Evolutionary conservation across 92 coral and sea anemone genomes (phyloP).

Genomic region (Phenganax stokvisi): DNA sequence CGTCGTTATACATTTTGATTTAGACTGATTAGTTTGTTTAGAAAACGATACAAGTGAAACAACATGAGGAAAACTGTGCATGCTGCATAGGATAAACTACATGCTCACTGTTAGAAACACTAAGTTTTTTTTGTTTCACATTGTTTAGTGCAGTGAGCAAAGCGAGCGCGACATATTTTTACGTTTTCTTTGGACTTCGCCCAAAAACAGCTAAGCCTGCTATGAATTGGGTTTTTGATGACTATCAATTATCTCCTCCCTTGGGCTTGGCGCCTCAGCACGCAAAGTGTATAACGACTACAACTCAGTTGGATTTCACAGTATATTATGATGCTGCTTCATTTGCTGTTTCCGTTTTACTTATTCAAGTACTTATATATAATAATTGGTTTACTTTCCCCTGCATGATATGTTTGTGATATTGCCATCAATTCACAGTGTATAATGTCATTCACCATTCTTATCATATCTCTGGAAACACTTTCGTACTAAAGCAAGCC

Average conservation of each 20-base stretch:
- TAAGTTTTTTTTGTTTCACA: background rate
- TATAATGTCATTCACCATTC: too few relatives aligned
- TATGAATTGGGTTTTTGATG: background rate
- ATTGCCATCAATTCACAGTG: too few relatives aligned
- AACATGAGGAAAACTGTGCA: constrained; percentile 11
- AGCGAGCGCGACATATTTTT: background rate
- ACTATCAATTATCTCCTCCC: background rate
- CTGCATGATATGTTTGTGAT: too few relatives aligned
- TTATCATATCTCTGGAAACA: too few relatives aligned
- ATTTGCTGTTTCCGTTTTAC: background rate
- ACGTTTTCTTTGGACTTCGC: background rate
- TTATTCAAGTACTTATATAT: background rate
- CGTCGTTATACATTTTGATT: too few relatives aligned
- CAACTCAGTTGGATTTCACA: background rate
- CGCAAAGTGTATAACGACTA: background rate
- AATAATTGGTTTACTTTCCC: too few relatives aligned
- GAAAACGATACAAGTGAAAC: background rate
- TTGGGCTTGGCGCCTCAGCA: background rate
- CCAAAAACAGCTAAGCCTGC: background rate
- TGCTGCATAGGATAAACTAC: background rate
- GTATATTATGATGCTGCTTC: background rate
- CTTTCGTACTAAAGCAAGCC: too few relatives aligned
- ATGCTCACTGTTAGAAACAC: background rate
- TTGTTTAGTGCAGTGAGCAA: background rate
- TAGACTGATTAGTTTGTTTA: background rate